Base-by-base conservation (phyloP, 2,888 invertebrate species). In the Artemia sp. region DNA sequence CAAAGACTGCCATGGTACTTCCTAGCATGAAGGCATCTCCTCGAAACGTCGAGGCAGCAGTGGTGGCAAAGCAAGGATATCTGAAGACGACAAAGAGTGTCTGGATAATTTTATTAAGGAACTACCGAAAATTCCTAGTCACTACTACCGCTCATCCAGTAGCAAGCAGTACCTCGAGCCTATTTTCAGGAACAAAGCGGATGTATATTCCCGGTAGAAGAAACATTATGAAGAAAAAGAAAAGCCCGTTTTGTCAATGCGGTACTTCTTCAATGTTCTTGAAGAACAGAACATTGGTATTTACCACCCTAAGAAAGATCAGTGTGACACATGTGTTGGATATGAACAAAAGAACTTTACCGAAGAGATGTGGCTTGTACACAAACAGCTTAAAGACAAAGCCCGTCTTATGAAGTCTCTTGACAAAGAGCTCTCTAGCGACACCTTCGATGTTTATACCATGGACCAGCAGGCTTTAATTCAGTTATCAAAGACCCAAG, bases 221-320 rank as follows among this genome's bases (percentile, higher is more conserved):
- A 58, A 58, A 58, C 14, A 58, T 14, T 58, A 14, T 58, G 58
- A 58, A 58, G 58, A 58, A 58, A 58, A 58, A 58, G 58, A 7
- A 14, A 58, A 58, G 58, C n/a, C 58, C 12, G n/a, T 58, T 14
- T 8, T 58, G 58, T 58, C 58, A 58, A 58, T 58, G 58, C 58
- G 58, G 58, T 58, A 58, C 7, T 58, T 58, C 58, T n/a, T 12
- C 58, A 58, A 58, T 58, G 58, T 58, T 14, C 58, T 58, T 58
- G 58, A 58, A 58, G 58, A 12, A n/a, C 58, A 58, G 58, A 58
- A 58, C 58, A 58, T 58, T 58, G 58, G 58, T 58, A 58, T 58
- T 2, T 70, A 66, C 51, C 24, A 58, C 10, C 74, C 72, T 7
- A 73, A 71, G 51, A 75, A 74, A 71, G 73, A 74, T 70, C 72